Base-by-base conservation (phyloP, 30 jellyfish, hydroid and myxozoan species). In the Aurelia sp. region DNA sequence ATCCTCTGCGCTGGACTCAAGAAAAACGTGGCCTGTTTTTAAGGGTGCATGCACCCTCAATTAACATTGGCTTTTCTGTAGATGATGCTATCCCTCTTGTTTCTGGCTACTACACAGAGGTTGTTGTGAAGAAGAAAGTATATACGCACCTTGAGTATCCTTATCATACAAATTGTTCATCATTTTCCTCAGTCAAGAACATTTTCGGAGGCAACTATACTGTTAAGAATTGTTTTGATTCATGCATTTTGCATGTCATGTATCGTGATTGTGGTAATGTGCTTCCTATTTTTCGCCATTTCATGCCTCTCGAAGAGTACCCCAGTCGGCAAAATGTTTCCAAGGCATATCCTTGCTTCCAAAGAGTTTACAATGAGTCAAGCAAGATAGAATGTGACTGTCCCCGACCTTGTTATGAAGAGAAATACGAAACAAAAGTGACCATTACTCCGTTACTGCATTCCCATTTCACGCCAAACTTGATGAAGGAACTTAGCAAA, bases 401-500 rank as follows among this genome's bases (percentile, higher is more conserved):
- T 35, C 81, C 90, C 13, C 27, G 50, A 4, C 82, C 81, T 18
- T 80, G 90, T 53, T 9, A 41, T 13, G 90, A 80, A 35, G 90
- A 38, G 13, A 72, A 27, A 11, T 80, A 30, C 51, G 73, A 33
- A 33, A 22, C 81, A 1, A 44, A 61, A 11, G 90, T 80, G 64
- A 18, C 44, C 41, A 55, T 19, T 4, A 63, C 60, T 21, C 90
- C 90, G 3, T 62, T 70, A 70, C 0, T n/a, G 22, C n/a, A 21
- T 21, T 16, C 90, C 0, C 66, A 58, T 7, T 11, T 62, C 52
- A 63, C 62, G 6, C 44, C 59, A 17, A 38, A 40, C 6, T 17
- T 80, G 60, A 41, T 63, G 33, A 21, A n/a, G 0, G 70, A 48
- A 21, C 72, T 80, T 40, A 74, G 81, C 30, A 44, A 38, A 40